Evolutionary conservation across 2,888 invertebrate genomes (phyloP).

Genomic region (Nomada fucata): DNA sequence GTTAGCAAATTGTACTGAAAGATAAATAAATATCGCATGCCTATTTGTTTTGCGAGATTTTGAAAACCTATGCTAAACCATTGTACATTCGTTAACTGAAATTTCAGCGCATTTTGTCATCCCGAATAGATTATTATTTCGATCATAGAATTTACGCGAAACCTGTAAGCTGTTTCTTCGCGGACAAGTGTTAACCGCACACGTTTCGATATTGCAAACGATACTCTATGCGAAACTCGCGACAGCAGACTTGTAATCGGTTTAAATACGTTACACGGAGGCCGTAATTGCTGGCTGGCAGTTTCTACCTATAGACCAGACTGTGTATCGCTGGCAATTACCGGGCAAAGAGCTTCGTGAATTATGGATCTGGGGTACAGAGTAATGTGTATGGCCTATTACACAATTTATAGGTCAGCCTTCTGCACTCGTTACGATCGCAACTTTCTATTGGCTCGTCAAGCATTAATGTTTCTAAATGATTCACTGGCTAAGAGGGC

Average conservation of each 20-base stretch:
- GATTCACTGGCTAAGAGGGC: conserved; percentile 19
- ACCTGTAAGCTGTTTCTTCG: conserved; percentile 24
- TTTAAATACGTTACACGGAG: conserved; percentile 48
- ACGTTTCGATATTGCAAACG: conserved; percentile 26
- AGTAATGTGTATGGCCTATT: conserved; percentile 48
- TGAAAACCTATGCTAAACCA: background rate
- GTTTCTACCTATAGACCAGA: conserved; percentile 43
- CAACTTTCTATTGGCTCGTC: conserved; percentile 17
- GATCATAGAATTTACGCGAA: background rate
- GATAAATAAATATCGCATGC: too few species aligned
- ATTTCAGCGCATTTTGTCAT: background rate
- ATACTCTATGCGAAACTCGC: conserved; percentile 24
- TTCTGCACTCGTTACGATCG: conserved; percentile 33
- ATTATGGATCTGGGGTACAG: conserved; percentile 51
- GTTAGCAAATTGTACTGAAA: too few species aligned
- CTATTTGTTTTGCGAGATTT: background rate
- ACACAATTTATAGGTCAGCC: conserved; percentile 60
- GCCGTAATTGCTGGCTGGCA: conserved; percentile 39
- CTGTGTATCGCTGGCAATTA: conserved; percentile 54
- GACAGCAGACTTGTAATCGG: conserved; percentile 35
- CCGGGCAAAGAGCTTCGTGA: conserved; percentile 49
- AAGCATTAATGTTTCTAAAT: conserved; percentile 44
- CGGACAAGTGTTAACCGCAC: conserved; percentile 16
- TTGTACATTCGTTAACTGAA: background rate
- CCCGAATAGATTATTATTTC: conserved; percentile 3